These are phyloP conservation scores for Ligdia adustata DNA, from an alignment of 2,888 invertebrate species.

Conservation along the genomic window DNA sequence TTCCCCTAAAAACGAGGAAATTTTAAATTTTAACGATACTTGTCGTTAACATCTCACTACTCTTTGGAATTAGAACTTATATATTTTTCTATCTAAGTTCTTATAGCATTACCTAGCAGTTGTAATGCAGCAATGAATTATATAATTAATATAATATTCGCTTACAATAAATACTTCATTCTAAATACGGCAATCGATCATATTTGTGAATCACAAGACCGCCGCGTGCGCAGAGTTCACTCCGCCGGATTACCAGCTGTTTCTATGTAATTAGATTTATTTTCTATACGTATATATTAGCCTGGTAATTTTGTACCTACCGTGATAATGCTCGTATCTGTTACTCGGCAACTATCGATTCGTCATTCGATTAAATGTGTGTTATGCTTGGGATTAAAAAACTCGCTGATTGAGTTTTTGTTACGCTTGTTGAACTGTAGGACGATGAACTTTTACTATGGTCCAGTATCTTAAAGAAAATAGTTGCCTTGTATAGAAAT, in stretches of 20 bases:
- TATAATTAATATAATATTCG: neutral
- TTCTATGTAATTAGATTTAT: conserved; percentile 10
- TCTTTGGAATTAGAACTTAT: no score
- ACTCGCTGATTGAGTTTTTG: conserved; percentile 9
- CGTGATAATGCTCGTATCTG: conserved; percentile 13
- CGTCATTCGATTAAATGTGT: conserved; percentile 14
- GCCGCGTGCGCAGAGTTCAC: conserved; percentile 12
- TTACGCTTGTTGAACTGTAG: conserved; percentile 1
- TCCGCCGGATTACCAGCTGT: conserved; percentile 12
- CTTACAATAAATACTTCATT: neutral
- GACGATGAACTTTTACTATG: conserved; percentile 4
- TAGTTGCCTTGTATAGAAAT: no score
- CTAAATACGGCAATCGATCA: conserved; percentile 1
- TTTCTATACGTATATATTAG: conserved; percentile 3
- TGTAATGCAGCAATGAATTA: neutral
- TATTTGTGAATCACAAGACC: conserved; percentile 6
- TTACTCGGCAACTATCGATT: conserved; percentile 19
- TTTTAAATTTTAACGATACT: no score
- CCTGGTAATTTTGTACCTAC: neutral
- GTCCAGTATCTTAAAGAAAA: no score
- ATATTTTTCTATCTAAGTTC: no score
- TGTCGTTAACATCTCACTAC: neutral
- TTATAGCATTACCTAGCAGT: neutral
- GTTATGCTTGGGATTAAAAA: conserved; percentile 3
- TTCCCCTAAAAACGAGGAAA: no score